Evolutionary conservation across 2,888 invertebrate species (phyloP), one percentile per base, ranked within the genome.

Genomic region (Orthonevra nobilis): DNA sequence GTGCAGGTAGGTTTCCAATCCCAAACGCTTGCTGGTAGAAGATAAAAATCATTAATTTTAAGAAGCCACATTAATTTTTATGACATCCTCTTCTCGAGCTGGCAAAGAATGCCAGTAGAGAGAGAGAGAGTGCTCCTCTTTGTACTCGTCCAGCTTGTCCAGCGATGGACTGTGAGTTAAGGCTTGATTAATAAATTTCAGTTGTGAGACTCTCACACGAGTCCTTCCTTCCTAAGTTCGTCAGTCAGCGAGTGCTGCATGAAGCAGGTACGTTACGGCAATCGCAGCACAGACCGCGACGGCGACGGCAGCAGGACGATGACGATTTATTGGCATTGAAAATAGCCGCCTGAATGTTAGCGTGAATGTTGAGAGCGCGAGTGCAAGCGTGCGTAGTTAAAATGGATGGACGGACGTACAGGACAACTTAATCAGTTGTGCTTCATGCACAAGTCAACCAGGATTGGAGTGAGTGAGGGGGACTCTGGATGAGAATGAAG

Each of bases 41-140:
- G 81, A 81, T 81, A 81, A 81, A 73, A 81, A 81, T 81, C 81
- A 81, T 81, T 81, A 81, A 81, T 81, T 73, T 81, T 81, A 81
- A 81, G 73, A 81, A 81, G 73, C 73, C 73, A 69, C 73, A 81
- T 81, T 81, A 74, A 81, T 81, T 73, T 81, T 73, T 81, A 73
- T 73, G 73, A 81, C 81, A 69, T 81, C 81, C 68, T 73, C 68
- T 63, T 52, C 50, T 60, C 44, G 48, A 60, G 42, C 52, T 46
- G n/a, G n/a, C n/a, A n/a, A n/a, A 60, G 63, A 63, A 72, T 54
- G 44, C 30, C 36, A 34, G 42, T 9, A 26, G 17, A 20, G 34
- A 1, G n/a, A n/a, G n/a, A n/a, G n/a, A n/a, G n/a, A n/a, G 12
- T 12, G 19, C 40, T 56, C 10, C 32, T 23, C 61, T 40, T 44